Conservation (phyloP, 2,113 vertebrate species). For the Poeciliopsis turrubarensis region DNA sequence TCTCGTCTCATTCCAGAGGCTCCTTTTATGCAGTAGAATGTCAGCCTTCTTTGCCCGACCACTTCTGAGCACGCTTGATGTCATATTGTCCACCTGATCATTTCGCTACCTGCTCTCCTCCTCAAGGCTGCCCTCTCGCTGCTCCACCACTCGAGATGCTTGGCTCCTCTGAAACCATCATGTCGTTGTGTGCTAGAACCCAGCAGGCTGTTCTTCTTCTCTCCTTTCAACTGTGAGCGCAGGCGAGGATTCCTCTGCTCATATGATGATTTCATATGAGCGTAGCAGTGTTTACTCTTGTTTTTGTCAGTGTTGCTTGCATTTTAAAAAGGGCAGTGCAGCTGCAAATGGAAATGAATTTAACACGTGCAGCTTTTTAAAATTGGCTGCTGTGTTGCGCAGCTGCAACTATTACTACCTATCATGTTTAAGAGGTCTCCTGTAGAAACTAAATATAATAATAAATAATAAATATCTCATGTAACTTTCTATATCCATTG, state of each 20-base stretch:
- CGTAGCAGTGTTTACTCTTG: neutral
- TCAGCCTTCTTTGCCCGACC: constrained; percentile 52
- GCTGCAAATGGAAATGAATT: neutral
- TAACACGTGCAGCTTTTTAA: constrained; percentile 4
- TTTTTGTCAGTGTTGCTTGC: constrained; percentile 13
- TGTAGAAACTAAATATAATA: no score
- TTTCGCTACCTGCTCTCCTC: constrained; percentile 71
- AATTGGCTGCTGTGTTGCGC: neutral
- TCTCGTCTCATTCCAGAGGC: constrained; percentile 59
- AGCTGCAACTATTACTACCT: neutral
- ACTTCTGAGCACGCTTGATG: constrained; percentile 72
- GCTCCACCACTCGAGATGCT: constrained; percentile 75
- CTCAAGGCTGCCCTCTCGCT: constrained; percentile 66
- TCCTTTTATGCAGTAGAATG: constrained; percentile 56
- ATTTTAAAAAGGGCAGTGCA: neutral
- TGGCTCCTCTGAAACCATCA: constrained; percentile 72
- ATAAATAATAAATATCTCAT: no score
- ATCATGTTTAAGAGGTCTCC: neutral
- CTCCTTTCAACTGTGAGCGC: constrained; percentile 48
- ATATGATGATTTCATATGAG: neutral
- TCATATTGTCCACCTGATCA: constrained; percentile 75
- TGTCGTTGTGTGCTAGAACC: constrained; percentile 64
- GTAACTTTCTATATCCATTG: no score
- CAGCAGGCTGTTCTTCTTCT: constrained; percentile 42
- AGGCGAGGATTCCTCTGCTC: constrained; percentile 57